These are phyloP conservation scores for Torymus tubicola DNA, from an alignment of 2,888 invertebrate species.

Conservation along the genomic window DNA sequence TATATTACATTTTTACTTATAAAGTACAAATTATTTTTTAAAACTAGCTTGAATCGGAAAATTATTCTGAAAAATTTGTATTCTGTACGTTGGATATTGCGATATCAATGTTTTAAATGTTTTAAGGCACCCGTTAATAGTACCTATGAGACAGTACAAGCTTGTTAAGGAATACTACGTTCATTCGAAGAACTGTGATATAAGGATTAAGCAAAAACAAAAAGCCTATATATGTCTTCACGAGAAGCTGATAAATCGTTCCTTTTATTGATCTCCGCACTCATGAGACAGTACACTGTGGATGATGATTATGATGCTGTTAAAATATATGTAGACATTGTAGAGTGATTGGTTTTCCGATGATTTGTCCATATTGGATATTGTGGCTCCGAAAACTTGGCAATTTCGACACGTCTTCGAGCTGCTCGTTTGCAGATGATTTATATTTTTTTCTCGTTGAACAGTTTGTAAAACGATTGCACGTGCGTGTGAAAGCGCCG, in stretches of 20 bases:
- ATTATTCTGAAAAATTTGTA: background rate
- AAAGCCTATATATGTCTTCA: conserved; percentile 21
- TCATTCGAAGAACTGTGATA: conserved; percentile 50
- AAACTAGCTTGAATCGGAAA: background rate
- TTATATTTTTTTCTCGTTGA: conserved; percentile 33
- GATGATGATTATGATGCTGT: conserved; percentile 19
- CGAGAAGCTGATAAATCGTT: conserved; percentile 29
- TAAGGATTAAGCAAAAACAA: conserved; percentile 22
- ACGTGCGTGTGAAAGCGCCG: conserved; percentile 22
- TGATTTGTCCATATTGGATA: conserved; percentile 26
- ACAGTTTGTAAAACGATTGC: conserved; percentile 33
- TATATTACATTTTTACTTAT: too few relatives aligned
- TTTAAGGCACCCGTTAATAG: conserved; percentile 24
- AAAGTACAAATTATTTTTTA: too few relatives aligned
- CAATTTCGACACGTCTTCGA: conserved; percentile 20
- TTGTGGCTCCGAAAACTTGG: conserved; percentile 6
- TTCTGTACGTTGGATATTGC: background rate
- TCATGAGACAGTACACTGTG: conserved; percentile 7
- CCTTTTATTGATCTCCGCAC: conserved; percentile 47
- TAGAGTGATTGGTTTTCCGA: conserved; percentile 19
- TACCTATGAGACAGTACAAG: conserved; percentile 43
- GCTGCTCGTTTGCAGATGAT: conserved; percentile 24
- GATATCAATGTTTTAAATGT: conserved; percentile 16
- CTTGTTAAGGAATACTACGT: conserved; percentile 32
- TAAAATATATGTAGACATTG: conserved; percentile 11